Evolutionary conservation across 1,140 invertebrate genomes (phyloP).

Genomic region (Ceratina japonica): DNA sequence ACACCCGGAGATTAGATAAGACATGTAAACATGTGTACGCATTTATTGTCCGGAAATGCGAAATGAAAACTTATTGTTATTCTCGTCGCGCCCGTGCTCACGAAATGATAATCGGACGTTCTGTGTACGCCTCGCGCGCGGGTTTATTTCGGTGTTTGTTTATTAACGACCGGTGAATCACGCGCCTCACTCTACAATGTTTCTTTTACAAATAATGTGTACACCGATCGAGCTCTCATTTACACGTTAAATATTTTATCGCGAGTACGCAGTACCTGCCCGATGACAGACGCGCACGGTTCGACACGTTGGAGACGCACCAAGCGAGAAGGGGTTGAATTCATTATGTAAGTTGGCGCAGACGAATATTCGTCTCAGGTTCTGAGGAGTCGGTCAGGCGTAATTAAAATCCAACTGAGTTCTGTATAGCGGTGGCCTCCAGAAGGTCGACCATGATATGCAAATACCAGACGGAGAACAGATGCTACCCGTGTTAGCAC

Average conservation of each 20-base stretch:
- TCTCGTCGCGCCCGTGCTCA: neutral
- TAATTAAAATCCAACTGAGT: neutral
- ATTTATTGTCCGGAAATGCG: neutral
- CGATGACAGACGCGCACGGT: neutral
- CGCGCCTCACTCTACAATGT: neutral
- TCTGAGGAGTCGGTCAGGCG: neutral
- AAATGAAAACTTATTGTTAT: neutral
- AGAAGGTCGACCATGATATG: conserved; percentile 23
- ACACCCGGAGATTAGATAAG: conserved; percentile 36
- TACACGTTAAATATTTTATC: conserved; percentile 19
- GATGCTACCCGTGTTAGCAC: conserved; percentile 42
- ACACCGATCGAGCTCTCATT: neutral
- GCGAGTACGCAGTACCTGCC: neutral
- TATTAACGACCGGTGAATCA: too few relatives aligned
- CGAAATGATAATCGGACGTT: neutral
- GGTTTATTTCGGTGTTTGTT: neutral
- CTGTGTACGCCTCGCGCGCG: too few relatives aligned
- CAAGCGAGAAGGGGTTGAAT: conserved; percentile 34
- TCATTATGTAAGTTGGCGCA: neutral
- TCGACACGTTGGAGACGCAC: neutral
- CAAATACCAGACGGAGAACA: conserved; percentile 46
- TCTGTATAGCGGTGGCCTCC: neutral
- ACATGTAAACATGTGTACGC: neutral
- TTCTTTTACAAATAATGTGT: neutral
- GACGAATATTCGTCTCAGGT: neutral